Evolutionary conservation across 2,797 vertebrate species (phyloP).

Genomic region (Dromococcyx pavoninus): DNA sequence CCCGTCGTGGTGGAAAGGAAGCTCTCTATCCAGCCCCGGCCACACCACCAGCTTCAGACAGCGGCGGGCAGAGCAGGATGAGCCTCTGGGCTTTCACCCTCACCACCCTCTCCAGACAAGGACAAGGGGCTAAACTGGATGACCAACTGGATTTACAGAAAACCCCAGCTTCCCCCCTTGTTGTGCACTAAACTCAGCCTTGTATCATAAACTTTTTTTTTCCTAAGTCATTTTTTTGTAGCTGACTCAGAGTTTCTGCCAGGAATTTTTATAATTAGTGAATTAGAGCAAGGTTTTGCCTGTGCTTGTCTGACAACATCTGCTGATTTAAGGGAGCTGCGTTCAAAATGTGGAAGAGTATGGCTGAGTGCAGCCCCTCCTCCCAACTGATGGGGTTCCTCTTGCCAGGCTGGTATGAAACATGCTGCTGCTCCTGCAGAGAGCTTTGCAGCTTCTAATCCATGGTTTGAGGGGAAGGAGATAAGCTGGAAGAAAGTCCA

Average conservation of each 20-base stretch:
- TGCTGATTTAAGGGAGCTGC: constrained; percentile 53
- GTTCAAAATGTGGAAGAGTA: background rate
- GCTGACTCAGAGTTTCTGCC: constrained; percentile 74
- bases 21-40: background rate
- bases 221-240: constrained; percentile 63
- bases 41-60: background rate
- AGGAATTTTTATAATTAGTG: constrained; percentile 77
- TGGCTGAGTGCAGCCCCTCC: background rate
- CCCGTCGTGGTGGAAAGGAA: background rate
- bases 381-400: background rate
- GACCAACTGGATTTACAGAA: background rate
- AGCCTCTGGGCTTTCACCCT: background rate
- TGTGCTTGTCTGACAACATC: constrained; percentile 70
- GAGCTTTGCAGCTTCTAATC: background rate
- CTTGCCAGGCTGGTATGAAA: background rate
- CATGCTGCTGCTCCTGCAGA: background rate
- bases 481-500: background rate
- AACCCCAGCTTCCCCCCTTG: background rate
- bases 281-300: constrained; percentile 68
- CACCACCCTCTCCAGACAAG: background rate
- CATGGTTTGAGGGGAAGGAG: background rate
- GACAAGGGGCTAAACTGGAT: background rate
- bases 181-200: constrained; percentile 48
- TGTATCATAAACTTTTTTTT: constrained; percentile 31
- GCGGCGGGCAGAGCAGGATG: accelerated